Conservation (phyloP, 1,140 invertebrate species). For the Plectrocnemia conspersa region DNA sequence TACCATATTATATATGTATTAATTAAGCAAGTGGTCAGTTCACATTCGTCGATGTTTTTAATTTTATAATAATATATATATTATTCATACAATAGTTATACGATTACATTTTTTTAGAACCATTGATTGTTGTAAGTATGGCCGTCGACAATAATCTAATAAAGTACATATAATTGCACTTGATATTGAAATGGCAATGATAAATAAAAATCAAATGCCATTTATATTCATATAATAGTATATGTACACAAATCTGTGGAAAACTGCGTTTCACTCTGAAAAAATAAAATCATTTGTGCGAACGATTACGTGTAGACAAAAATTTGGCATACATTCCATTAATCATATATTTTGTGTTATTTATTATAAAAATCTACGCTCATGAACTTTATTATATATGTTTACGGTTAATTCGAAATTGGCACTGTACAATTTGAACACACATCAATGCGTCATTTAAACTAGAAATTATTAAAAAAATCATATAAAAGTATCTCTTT, state of each 20-base stretch:
- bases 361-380: constrained; percentile 20
- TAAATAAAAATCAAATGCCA: too few relatives aligned
- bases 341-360: too few relatives aligned
- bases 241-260: not conserved
- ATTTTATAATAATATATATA: not conserved
- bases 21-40: constrained; percentile 18
- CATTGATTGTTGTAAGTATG: not conserved
- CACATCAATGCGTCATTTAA: constrained; percentile 11
- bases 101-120: not conserved
- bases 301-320: constrained; percentile 3
- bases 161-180: constrained; percentile 25
- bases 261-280: not conserved
- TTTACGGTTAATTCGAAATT: constrained; percentile 17
- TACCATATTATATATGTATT: too few relatives aligned
- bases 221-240: too few relatives aligned
- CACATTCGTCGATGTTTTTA: constrained; percentile 3
- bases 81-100: too few relatives aligned
- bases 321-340: constrained; percentile 19
- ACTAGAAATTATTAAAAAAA: not conserved
- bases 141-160: constrained; percentile 10
- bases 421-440: constrained; percentile 28
- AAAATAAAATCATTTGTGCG: not conserved
- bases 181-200: constrained; percentile 16
- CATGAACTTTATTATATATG: constrained; percentile 1
- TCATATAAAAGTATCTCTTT: constrained; percentile 7